Percentiles rank a stretch among this genome's conserved stretches.
phyloP scores from a whole-genome alignment of 2,113 vertebrate genomes.

The Ammodytes marinus region DNA sequence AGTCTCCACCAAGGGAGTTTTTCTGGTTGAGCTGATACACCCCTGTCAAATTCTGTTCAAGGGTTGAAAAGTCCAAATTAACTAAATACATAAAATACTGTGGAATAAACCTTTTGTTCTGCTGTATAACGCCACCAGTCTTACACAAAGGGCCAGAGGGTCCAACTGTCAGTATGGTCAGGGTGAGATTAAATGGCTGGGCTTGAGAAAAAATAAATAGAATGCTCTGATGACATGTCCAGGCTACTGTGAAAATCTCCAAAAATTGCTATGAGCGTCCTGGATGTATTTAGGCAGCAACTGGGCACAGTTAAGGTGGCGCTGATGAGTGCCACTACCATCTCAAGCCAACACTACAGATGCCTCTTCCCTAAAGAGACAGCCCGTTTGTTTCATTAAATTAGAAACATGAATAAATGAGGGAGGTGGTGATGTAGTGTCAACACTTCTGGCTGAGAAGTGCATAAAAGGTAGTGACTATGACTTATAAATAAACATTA shows the following conservation, averaged over 20 bases:
- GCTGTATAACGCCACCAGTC: conserved; percentile 44
- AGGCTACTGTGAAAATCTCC: conserved; percentile 55
- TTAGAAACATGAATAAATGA: conserved; percentile 34
- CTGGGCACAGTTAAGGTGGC: conserved; percentile 44
- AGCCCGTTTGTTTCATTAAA: conserved; percentile 38
- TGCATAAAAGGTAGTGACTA: conserved; percentile 3
- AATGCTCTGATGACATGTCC: conserved; percentile 46
- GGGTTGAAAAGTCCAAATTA: conserved; percentile 7
- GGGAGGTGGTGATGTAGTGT: conserved; percentile 12
- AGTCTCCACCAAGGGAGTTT: not conserved
- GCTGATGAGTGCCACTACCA: conserved; percentile 29
- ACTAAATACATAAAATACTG: not conserved
- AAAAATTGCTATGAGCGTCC: conserved; percentile 54
- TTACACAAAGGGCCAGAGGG: conserved; percentile 44
- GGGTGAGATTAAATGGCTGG: conserved; percentile 58
- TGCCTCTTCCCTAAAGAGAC: conserved; percentile 36
- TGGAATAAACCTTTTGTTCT: conserved; percentile 28
- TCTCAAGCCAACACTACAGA: conserved; percentile 36
- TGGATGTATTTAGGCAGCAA: conserved; percentile 53
- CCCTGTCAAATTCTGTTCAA: conserved; percentile 12
- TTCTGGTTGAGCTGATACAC: conserved; percentile 32
- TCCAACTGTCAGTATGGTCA: conserved; percentile 29
- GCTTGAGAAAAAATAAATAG: conserved; percentile 51
- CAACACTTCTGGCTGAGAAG: not conserved
- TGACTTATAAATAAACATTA: conserved; percentile 13